Percentiles rank a stretch among this genome's conserved stretches.
These are phyloP conservation scores for Sinocyclocheilus anophthalmus DNA, from an alignment of 2,113 vertebrate species.

Conservation along the genomic window DNA sequence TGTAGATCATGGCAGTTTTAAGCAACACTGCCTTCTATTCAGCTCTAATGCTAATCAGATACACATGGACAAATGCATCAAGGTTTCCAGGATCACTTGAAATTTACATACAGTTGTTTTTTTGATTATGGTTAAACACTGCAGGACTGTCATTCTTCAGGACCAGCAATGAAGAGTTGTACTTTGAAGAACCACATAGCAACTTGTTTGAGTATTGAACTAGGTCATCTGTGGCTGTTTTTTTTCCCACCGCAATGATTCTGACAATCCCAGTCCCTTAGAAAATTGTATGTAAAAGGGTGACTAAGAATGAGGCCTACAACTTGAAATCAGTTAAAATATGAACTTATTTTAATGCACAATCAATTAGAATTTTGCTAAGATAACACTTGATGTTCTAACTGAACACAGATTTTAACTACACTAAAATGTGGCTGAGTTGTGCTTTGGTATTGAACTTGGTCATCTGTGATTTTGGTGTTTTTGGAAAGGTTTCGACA, in stretches of 20 bases:
- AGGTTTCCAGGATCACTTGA: neutral
- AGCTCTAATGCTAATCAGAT: neutral
- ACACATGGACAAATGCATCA: neutral
- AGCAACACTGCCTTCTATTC: neutral
- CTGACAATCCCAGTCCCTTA: neutral
- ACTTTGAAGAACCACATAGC: neutral
- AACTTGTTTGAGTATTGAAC: neutral
- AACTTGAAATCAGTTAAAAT: neutral
- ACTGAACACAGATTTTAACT: too few species aligned
- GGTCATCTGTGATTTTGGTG: neutral
- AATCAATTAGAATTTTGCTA: neutral
- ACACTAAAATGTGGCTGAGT: too few species aligned
- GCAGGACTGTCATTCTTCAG: neutral
- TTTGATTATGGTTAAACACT: neutral
- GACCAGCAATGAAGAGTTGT: neutral
- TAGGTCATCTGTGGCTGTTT: neutral
- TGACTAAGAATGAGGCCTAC: neutral
- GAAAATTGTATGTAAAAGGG: neutral
- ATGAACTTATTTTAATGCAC: neutral
- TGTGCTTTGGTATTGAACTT: too few species aligned
- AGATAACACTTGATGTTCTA: neutral
- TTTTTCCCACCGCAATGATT: neutral
- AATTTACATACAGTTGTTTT: neutral
- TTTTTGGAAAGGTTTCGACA: neutral
- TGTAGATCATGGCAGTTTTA: neutral